These are phyloP conservation scores for Bufo gargarizans DNA, from an alignment of 2,113 vertebrate genomes.

Conservation along the genomic window DNA sequence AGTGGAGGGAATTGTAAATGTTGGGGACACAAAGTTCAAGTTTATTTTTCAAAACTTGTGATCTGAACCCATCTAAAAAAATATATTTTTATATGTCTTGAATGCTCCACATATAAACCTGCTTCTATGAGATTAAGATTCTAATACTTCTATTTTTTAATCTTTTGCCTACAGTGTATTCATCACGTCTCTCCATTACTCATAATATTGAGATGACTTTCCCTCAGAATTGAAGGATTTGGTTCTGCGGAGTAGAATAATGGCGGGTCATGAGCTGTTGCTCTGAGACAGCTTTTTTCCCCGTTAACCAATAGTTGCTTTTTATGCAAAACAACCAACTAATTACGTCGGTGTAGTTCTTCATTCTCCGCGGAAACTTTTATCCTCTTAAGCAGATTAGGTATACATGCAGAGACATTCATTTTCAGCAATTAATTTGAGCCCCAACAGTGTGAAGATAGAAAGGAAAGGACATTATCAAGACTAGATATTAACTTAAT, in stretches of 20 bases:
- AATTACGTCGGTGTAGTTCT: conserved; percentile 48
- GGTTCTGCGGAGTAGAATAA: neutral
- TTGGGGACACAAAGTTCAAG: too few relatives aligned
- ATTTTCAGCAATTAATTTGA: conserved; percentile 76
- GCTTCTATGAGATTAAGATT: neutral
- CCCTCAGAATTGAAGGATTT: neutral
- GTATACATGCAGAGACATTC: conserved; percentile 74
- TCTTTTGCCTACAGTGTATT: neutral
- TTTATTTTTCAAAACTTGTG: too few relatives aligned
- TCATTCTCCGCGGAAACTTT: conserved; percentile 64
- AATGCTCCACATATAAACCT: too few relatives aligned
- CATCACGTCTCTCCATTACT: neutral
- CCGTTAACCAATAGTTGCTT: conserved; percentile 35
- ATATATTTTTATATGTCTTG: neutral
- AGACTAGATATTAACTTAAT: conserved; percentile 83
- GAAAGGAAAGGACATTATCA: conserved; percentile 80
- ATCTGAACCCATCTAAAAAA: too few relatives aligned
- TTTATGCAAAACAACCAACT: conserved; percentile 49
- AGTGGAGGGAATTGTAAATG: too few relatives aligned
- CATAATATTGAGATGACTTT: conserved; percentile 16
- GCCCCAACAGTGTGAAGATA: conserved; percentile 77
- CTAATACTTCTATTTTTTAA: neutral
- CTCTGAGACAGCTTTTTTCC: conserved; percentile 19
- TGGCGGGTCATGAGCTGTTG: neutral
- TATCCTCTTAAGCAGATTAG: conserved; percentile 66